A percentile compares a stretch with the other conserved stretches of the same genome.
Evolutionary conservation across 1,140 invertebrate species (phyloP).

Genomic region (Physella acuta): DNA sequence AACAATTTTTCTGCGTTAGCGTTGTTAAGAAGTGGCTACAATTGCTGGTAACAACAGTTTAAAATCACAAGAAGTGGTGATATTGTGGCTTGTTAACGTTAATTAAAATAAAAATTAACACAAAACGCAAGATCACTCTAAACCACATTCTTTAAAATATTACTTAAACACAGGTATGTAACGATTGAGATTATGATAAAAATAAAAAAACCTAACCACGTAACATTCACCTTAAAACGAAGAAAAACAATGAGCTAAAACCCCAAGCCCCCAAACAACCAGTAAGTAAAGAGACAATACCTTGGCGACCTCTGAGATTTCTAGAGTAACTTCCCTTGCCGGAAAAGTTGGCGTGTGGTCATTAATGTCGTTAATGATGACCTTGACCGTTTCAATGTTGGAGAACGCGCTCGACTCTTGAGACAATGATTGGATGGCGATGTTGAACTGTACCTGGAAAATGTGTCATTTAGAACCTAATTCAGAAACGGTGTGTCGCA

Average conservation of each 20-base stretch:
- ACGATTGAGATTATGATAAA: background rate
- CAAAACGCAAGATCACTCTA: background rate
- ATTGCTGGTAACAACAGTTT: too few relatives aligned
- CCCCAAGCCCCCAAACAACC: background rate
- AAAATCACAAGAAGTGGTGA: too few relatives aligned
- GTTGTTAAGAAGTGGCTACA: too few relatives aligned
- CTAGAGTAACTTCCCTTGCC: slow-evolving; percentile 28
- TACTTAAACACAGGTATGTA: background rate
- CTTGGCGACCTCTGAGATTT: slow-evolving; percentile 62
- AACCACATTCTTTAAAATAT: background rate
- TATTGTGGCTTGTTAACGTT: too few relatives aligned
- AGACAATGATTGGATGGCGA: slow-evolving; percentile 27
- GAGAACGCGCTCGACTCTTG: slow-evolving; percentile 25
- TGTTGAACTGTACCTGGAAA: slow-evolving; percentile 28
- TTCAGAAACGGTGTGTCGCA: too few relatives aligned
- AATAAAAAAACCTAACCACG: background rate
- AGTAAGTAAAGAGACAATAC: slow-evolving; percentile 41
- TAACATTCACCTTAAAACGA: background rate
- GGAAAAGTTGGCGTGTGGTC: slow-evolving; percentile 39
- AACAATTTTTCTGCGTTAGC: too few relatives aligned
- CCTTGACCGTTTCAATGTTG: slow-evolving; percentile 34
- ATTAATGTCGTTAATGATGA: slow-evolving; percentile 40
- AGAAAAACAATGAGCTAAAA: background rate
- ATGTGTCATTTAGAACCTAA: too few relatives aligned
- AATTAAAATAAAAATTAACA: background rate